Evolutionary conservation across 2,797 vertebrate species (phyloP).

Genomic region (Falco cherrug): DNA sequence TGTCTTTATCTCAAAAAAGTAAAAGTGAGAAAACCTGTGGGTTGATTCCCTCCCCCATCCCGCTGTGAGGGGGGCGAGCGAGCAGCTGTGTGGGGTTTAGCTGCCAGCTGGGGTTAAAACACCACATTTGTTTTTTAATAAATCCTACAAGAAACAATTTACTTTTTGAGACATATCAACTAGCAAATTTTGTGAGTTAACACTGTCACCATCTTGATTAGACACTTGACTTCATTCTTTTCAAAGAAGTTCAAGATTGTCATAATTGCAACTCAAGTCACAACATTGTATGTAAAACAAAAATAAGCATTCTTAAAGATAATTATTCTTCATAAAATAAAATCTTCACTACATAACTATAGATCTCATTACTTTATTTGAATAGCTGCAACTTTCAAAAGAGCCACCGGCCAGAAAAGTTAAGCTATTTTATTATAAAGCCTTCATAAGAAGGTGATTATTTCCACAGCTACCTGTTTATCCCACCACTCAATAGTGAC

Average conservation of each 20-base stretch:
- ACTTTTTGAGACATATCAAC: not conserved
- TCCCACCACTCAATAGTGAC: accelerated
- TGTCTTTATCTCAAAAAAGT: not conserved
- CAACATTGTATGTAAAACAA: not conserved
- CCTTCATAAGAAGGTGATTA: not conserved
- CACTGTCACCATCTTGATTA: not conserved
- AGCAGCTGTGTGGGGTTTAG: not conserved
- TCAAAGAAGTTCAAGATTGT: not conserved
- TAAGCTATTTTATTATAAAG: not conserved
- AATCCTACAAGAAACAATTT: not conserved
- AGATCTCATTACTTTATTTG: not conserved
- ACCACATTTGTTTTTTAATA: not conserved
- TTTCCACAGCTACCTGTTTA: not conserved
- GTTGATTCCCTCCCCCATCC: too few relatives aligned
- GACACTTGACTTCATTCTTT: not conserved
- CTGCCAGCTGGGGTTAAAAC: not conserved
- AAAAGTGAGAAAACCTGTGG: too few relatives aligned
- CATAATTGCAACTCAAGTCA: not conserved
- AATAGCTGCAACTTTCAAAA: not conserved
- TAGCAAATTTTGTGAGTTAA: not conserved
- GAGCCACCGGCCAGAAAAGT: not conserved
- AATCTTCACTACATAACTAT: not conserved
- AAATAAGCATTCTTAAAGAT: not conserved
- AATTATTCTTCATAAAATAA: not conserved
- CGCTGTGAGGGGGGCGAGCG: not conserved